These are phyloP conservation scores for Drosophila cracens DNA, from an alignment of 2,888 invertebrate species.

Conservation along the genomic window DNA sequence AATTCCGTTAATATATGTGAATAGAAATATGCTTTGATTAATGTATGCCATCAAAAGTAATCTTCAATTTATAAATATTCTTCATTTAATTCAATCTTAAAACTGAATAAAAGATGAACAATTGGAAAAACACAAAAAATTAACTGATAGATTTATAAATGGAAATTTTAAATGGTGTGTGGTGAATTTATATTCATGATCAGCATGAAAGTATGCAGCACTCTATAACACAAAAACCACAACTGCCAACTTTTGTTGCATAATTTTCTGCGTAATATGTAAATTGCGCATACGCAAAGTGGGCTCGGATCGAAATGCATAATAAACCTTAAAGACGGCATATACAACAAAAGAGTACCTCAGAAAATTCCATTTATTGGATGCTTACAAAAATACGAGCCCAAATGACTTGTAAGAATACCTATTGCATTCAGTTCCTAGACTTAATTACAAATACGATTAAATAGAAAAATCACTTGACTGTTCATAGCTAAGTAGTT, in stretches of 20 bases:
- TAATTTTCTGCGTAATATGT: conserved; percentile 28
- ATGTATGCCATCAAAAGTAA: neutral
- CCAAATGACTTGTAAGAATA: conserved; percentile 46
- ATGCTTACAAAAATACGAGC: conserved; percentile 32
- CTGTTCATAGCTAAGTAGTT: conserved; percentile 24
- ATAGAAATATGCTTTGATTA: conserved; percentile 21
- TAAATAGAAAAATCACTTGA: conserved; percentile 69
- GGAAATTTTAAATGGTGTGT: neutral
- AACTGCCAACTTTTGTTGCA: conserved; percentile 20
- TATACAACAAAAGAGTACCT: neutral
- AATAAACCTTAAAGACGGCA: neutral
- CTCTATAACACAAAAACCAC: neutral
- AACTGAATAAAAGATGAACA: neutral
- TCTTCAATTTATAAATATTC: neutral
- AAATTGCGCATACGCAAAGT: conserved; percentile 20
- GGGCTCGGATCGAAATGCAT: neutral
- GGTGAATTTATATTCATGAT: conserved; percentile 20
- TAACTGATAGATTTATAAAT: neutral
- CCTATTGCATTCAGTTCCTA: conserved; percentile 18
- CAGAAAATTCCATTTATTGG: conserved; percentile 47
- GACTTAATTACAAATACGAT: conserved; percentile 16
- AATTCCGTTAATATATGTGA: conserved; percentile 38
- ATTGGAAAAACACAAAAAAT: neutral
- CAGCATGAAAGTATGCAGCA: conserved; percentile 44
- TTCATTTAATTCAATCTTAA: neutral